A percentile compares a stretch with the other conserved stretches of the same genome.
Conservation (phyloP, 2,888 invertebrate genomes). For the Tetropium fuscum region DNA sequence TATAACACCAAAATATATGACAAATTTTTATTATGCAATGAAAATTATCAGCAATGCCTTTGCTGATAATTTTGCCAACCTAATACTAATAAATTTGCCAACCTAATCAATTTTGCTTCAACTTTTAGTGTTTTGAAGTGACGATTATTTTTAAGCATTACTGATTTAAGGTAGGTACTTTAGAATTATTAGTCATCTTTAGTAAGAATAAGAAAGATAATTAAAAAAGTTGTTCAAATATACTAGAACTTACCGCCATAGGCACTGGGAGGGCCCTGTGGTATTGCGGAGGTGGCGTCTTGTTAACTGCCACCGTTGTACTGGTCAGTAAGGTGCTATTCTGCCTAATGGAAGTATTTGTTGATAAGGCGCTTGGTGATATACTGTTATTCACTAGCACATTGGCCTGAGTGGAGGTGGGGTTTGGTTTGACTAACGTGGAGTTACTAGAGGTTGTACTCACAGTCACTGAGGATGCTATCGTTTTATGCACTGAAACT, state of each 20-base stretch:
- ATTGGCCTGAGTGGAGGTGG: constrained; percentile 48
- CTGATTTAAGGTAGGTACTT: too few relatives aligned
- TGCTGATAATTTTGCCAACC: too few relatives aligned
- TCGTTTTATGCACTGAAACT: constrained; percentile 22
- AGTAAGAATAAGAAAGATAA: background rate
- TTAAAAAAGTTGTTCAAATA: background rate
- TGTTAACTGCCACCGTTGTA: constrained; percentile 44
- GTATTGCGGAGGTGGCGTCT: constrained; percentile 41
- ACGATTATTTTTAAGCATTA: too few relatives aligned
- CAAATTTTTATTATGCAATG: too few relatives aligned
- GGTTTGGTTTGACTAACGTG: constrained; percentile 32
- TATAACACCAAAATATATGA: too few relatives aligned
- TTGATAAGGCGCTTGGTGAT: constrained; percentile 60
- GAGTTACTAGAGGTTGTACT: constrained; percentile 22
- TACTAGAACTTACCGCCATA: constrained; percentile 34
- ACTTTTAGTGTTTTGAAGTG: too few relatives aligned
- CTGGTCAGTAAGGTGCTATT: constrained; percentile 51
- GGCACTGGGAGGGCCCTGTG: constrained; percentile 34
- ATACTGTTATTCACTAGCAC: constrained; percentile 50
- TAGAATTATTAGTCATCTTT: too few relatives aligned
- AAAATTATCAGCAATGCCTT: too few relatives aligned
- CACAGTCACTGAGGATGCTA: constrained; percentile 31
- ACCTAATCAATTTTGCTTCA: too few relatives aligned
- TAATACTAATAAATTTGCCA: too few relatives aligned
- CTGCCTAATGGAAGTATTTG: constrained; percentile 53